These are phyloP conservation scores for Araneus ventricosus DNA, from an alignment of 1,140 invertebrate species.

Conservation along the genomic window DNA sequence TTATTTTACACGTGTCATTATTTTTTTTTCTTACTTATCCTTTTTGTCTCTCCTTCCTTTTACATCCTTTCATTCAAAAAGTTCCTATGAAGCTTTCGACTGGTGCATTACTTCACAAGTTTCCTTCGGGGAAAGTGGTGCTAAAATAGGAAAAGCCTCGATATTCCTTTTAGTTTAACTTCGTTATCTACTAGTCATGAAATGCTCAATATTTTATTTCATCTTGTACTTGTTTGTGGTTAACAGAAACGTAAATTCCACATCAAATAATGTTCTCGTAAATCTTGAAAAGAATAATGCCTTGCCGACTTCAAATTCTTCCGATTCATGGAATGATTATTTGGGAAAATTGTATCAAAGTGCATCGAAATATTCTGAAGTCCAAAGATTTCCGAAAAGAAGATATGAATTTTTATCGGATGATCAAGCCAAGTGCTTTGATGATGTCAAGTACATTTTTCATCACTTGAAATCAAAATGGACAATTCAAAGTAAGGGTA, in stretches of 20 bases:
- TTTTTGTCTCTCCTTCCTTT: not conserved
- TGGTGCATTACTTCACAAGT: not conserved
- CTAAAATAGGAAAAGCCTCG: not conserved
- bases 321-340: not conserved
- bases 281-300: not conserved
- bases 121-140: not conserved
- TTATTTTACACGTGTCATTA: too few species aligned
- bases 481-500: slow-evolving; percentile 46
- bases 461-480: slow-evolving; percentile 37
- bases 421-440: not conserved
- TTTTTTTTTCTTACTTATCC: not conserved
- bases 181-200: not conserved
- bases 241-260: not conserved
- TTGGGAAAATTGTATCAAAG: not conserved
- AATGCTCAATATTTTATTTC: slow-evolving; percentile 11
- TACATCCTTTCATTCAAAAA: not conserved
- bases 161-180: not conserved
- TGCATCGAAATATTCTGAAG: not conserved
- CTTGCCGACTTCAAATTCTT: not conserved
- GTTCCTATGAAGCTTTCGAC: not conserved
- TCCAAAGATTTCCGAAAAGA: not conserved
- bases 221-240: not conserved
- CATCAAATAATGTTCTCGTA: not conserved
- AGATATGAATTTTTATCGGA: not conserved
- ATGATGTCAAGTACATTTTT: slow-evolving; percentile 13